Evolutionary conservation across 2,888 invertebrate genomes (phyloP).

Genomic region (Brenthis ino): DNA sequence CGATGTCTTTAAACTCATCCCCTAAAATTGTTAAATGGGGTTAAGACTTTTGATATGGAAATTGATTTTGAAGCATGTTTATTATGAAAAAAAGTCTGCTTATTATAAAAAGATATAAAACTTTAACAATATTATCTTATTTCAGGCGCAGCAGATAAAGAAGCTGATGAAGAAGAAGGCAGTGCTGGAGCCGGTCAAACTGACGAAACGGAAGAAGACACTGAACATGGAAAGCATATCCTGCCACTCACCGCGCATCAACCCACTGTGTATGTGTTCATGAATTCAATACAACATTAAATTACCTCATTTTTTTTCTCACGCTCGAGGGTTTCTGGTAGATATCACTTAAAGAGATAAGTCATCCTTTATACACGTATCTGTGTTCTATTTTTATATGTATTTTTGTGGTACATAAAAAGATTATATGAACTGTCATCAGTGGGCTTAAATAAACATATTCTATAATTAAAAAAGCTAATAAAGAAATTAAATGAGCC

Average conservation of each 20-base stretch:
- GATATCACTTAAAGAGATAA: too few relatives aligned
- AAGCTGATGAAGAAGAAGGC: constrained; percentile 75
- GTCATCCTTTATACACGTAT: too few relatives aligned
- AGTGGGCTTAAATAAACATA: not conserved
- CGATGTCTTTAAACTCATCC: too few relatives aligned
- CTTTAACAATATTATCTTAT: not conserved
- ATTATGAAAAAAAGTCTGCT: too few relatives aligned
- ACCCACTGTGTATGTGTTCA: constrained; percentile 57
- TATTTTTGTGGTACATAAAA: too few relatives aligned
- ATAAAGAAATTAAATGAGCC: not conserved
- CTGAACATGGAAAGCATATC: constrained; percentile 65
- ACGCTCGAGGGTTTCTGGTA: too few relatives aligned
- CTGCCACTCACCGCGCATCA: constrained; percentile 68
- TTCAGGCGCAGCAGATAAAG: constrained; percentile 73
- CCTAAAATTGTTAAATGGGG: too few relatives aligned
- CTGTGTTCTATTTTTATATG: too few relatives aligned
- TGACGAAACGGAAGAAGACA: constrained; percentile 63
- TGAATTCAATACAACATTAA: too few relatives aligned
- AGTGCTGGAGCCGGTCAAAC: constrained; percentile 57
- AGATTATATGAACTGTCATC: not conserved
- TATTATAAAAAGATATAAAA: not conserved
- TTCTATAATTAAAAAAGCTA: not conserved
- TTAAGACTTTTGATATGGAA: not conserved
- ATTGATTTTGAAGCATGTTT: too few relatives aligned
- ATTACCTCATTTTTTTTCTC: too few relatives aligned